Evolutionary conservation across 1,140 invertebrate species (phyloP).

Genomic region (Yoshiicerus persimilis): DNA sequence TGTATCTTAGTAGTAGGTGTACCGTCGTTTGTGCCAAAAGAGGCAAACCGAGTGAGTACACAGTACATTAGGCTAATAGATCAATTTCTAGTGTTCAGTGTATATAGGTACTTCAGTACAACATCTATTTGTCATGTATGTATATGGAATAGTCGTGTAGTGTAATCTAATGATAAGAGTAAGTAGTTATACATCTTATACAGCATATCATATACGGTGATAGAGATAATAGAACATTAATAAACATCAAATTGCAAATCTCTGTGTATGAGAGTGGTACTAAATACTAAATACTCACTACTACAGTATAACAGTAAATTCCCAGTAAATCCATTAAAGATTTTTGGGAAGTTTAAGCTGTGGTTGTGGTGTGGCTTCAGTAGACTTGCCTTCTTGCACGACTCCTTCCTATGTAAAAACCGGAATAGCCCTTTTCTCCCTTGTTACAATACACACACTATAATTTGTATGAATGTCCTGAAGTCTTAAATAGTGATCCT

Average conservation of each 20-base stretch:
- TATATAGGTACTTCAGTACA: no score
- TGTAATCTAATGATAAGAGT: no score
- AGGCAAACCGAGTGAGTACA: neutral
- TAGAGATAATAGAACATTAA: neutral
- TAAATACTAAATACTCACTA: neutral
- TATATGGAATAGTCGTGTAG: neutral
- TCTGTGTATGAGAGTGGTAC: neutral
- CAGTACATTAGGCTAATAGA: no score
- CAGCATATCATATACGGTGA: neutral
- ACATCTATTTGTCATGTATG: neutral
- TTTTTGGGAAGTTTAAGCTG: neutral
- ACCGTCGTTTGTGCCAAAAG: neutral
- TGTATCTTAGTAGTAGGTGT: neutral
- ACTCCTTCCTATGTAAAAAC: neutral
- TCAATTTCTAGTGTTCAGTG: no score
- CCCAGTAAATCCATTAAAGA: neutral
- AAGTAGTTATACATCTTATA: no score
- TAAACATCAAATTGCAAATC: neutral
- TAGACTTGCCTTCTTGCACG: neutral
- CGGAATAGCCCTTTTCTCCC: neutral
- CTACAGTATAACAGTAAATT: neutral
- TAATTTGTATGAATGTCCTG: neutral
- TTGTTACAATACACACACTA: neutral
- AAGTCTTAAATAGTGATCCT: neutral
- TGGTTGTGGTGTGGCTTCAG: no score